Base-by-base conservation (phyloP, 2,797 vertebrate genomes). In the Acestrorhynchus altus region DNA sequence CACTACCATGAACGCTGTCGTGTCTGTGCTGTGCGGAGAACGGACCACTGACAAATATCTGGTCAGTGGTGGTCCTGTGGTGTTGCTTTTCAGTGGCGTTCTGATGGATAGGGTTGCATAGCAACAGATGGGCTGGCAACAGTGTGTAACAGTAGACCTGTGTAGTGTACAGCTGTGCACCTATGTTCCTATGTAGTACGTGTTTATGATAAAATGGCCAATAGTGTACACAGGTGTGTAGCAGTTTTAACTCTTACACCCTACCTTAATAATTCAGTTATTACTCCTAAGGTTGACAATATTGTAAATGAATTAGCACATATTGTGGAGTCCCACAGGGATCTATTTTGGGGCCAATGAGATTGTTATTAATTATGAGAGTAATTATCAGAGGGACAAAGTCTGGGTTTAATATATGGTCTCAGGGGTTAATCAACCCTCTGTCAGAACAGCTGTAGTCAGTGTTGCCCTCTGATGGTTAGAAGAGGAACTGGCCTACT, bases 381-480 rank as follows among this genome's bases (percentile, higher is more conserved):
- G 31, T 35, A 35, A 35, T 35, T 6, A 35, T 35, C 2, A 35
- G 2, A 35, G 31, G 2, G 31, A 35, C 31, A 35, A 35, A 6
- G 31, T 35, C 31, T 35, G 31, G 31, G 31, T 35, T 35, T 35
- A 35, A 35, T 2, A n/a, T n/a, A n/a, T n/a, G n/a, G n/a, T n/a
- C n/a, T n/a, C 2, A 2, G 31, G 31, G 31, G 31, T 35, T 35
- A 65, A 24, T 4, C 20, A 46, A 46, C 26, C 46, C 20, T 26
- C 42, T n/a, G 18, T 67, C 15, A 67, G 13, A 16, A 16, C 22
- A 54, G 31, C 20, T 11, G 56, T 24, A 56, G 16, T 54, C 1
- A 13, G 39, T 40, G 59, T 31, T 70, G 67, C 75, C 80, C 40
- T 76, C 83, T 82, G 52, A 65, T 74, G 74, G 68, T 76, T 54